Base-by-base conservation (phyloP, 2,113 vertebrate species). In the Actenoides hombroni region DNA sequence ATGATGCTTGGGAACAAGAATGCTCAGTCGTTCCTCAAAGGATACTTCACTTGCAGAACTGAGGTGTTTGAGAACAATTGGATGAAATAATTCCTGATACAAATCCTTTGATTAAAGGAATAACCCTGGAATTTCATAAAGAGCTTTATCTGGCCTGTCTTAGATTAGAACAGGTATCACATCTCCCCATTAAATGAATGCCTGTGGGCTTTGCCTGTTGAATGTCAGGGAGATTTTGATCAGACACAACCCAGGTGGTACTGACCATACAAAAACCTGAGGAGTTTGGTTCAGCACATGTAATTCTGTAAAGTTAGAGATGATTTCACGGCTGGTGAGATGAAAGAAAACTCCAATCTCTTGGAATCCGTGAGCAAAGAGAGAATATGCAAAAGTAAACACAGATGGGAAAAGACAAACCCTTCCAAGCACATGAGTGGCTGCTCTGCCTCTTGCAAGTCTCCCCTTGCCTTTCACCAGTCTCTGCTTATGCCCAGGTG, bases 381-480 rank as follows among this genome's bases (percentile, higher is more conserved):
- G 31, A 16, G 51, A 75, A 13, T 3, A 40, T 24, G 56, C 69
- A 23, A 4, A 69, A 75, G 56, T 6, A 20, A 67, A 26, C 1
- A 10, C 31, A 63, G 83, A 40, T 35, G 70, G 61, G 79, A 73
- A 19, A 26, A 31, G 54, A 42, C 28, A 28, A 57, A 59, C 37
- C 3, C 5, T 67, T 12, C 18, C 40, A 12, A 8, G 25, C 11
- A 6, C 2, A 4, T 0, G 46, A 24, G 60, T 0, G 21, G 40
- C 4, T 35, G 31, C 69, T n/a, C 59, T 35, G 35, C 79, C 69
- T 78, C 26, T 14, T 59, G 64, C 39, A 37, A 10, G 54, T 25
- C 67, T 19, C 24, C 39, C 53, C 46, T n/a, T 24, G 35, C 74
- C 69, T 74, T 31, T 16, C 42, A 44, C 35, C n/a, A 10, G 54